Conservation (phyloP, 37 sponge, comb jelly and placozoan genomes). For the Ianthella basta region DNA sequence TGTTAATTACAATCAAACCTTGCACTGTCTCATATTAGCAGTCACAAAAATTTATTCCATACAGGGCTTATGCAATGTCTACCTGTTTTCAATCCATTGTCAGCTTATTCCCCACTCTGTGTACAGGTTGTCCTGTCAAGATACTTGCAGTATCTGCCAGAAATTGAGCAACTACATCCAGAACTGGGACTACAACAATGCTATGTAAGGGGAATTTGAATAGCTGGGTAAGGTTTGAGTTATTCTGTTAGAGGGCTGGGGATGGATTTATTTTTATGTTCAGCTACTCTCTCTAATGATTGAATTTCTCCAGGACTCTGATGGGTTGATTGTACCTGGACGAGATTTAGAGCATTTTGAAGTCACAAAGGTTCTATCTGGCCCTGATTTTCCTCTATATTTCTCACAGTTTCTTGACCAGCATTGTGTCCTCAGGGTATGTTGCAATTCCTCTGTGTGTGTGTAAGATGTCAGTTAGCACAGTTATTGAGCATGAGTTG, state of each 20-base stretch:
- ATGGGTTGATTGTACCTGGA: constrained; percentile 12
- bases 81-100: too few relatives aligned
- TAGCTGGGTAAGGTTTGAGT: not conserved
- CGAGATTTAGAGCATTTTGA: constrained; percentile 21
- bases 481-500: too few relatives aligned
- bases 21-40: too few relatives aligned
- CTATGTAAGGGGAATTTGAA: not conserved
- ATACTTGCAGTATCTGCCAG: constrained; percentile 26
- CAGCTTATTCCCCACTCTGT: too few relatives aligned
- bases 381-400: not conserved
- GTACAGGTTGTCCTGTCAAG: not conserved
- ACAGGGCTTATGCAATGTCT: too few relatives aligned
- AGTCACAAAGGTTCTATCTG: not conserved
- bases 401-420: constrained; percentile 2
- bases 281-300: not conserved
- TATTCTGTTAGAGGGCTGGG: not conserved
- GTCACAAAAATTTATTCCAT: too few relatives aligned
- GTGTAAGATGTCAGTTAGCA: too few relatives aligned
- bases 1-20: too few relatives aligned
- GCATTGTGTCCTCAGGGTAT: constrained; percentile 11
- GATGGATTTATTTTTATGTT: not conserved
- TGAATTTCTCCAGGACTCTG: not conserved
- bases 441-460: too few relatives aligned
- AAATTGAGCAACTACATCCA: not conserved
- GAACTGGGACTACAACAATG: not conserved